Conservation (phyloP, 2,113 vertebrate species). For the Podarcis cretensis region DNA sequence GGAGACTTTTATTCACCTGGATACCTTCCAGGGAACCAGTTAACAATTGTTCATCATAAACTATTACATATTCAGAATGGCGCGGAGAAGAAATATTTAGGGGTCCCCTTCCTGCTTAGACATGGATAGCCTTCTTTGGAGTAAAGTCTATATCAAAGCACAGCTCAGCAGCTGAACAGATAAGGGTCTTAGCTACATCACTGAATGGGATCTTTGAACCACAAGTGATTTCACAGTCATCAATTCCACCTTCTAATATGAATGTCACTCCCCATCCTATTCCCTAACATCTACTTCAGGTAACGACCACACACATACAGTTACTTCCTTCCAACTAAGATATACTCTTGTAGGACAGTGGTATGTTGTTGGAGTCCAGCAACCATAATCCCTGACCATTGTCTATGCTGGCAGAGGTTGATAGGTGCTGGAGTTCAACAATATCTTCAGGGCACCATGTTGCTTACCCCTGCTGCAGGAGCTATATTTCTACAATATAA, state of each 20-base stretch:
- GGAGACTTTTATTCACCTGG: constrained; percentile 10
- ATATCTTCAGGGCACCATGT: no score
- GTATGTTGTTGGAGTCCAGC: neutral
- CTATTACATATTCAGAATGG: constrained; percentile 24
- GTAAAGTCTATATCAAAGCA: constrained; percentile 51
- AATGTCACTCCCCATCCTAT: neutral
- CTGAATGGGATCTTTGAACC: neutral
- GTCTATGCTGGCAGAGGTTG: no score
- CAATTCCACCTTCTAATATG: neutral
- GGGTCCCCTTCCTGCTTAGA: neutral
- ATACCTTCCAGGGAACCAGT: constrained; percentile 8
- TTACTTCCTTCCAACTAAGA: neutral
- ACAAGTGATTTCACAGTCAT: neutral
- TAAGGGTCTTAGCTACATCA: neutral
- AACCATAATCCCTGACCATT: no score
- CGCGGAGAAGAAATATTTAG: constrained; percentile 22
- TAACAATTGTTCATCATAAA: constrained; percentile 40
- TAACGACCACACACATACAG: neutral
- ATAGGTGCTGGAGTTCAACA: no score
- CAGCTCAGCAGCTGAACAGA: neutral
- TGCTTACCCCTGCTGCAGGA: no score
- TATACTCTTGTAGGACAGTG: neutral
- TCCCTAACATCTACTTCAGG: neutral
- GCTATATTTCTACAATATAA: no score
- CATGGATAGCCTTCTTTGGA: constrained; percentile 36